Conservation (phyloP, 37 sponge, comb jelly and placozoan species). For the Aplysina aerophoba region DNA sequence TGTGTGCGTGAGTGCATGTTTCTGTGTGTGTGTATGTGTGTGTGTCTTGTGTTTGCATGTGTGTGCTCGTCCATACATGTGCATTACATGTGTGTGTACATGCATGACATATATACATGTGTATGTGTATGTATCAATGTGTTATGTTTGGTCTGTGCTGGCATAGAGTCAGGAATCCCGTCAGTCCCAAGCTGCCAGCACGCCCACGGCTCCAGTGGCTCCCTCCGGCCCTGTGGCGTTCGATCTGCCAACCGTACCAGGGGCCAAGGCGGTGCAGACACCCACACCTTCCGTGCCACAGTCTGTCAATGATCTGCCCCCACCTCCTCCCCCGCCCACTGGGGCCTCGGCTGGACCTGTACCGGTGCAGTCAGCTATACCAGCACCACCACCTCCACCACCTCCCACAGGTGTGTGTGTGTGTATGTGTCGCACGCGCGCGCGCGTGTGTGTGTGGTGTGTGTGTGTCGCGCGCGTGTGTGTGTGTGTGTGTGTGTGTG, state of each 20-base stretch:
- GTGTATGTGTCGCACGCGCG: neutral
- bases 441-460: no score
- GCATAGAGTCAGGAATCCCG: slow-evolving; percentile 8
- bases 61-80: no score
- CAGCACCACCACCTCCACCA: slow-evolving; percentile 25
- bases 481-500: slow-evolving; percentile 29
- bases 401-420: slow-evolving; percentile 23
- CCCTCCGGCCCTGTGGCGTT: neutral
- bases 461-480: no score
- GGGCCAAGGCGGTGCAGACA: neutral
- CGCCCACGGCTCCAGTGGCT: neutral
- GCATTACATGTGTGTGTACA: no score
- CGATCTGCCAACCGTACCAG: neutral
- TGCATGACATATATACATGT: no score
- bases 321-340: slow-evolving; percentile 40
- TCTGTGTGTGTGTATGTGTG: no score
- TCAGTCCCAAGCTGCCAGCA: neutral
- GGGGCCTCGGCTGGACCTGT: neutral
- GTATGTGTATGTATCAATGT: neutral
- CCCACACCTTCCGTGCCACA: neutral
- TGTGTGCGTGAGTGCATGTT: no score
- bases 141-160: neutral
- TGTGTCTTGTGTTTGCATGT: no score
- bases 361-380: neutral
- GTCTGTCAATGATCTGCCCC: slow-evolving; percentile 35